Percentiles rank a stretch among this genome's conserved stretches.
Conservation (phyloP, 2,113 vertebrate genomes). For the Triplophysa dalaica region DNA sequence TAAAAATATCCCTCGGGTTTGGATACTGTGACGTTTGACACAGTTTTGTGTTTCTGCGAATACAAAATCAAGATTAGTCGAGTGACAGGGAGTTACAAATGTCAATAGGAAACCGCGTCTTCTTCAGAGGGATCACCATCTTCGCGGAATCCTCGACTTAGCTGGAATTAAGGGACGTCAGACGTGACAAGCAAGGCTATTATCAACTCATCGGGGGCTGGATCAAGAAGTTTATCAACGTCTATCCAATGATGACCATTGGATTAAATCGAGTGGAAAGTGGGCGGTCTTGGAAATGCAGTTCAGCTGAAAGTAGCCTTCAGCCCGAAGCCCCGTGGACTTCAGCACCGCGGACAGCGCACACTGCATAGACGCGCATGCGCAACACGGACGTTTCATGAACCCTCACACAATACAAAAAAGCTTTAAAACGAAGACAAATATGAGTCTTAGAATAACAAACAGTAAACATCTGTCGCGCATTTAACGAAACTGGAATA, state of each 20-base stretch:
- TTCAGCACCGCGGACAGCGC: slow-evolving; percentile 60
- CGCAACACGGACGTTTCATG: neutral
- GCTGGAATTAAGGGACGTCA: slow-evolving; percentile 23
- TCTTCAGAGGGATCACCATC: slow-evolving; percentile 32
- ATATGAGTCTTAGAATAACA: neutral
- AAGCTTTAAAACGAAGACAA: neutral
- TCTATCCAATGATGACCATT: slow-evolving; percentile 6
- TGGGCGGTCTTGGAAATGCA: slow-evolving; percentile 42
- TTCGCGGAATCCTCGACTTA: slow-evolving; percentile 40
- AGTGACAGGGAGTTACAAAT: slow-evolving; percentile 25
- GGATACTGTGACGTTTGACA: neutral
- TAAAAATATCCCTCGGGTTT: no score
- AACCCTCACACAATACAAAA: neutral
- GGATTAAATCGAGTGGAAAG: neutral
- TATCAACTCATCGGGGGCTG: slow-evolving; percentile 21
- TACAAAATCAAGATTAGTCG: slow-evolving; percentile 6
- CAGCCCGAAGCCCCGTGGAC: neutral
- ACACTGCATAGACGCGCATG: neutral
- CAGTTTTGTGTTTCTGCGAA: neutral
- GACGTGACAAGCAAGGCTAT: slow-evolving; percentile 6
- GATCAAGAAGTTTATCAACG: neutral
- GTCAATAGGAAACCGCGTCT: slow-evolving; percentile 6
- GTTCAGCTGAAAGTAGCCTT: neutral
- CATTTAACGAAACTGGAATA: no score
- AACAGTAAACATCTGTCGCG: no score